Evolutionary conservation across 2,797 vertebrate genomes (phyloP).

Genomic region (Chelon labrosus): DNA sequence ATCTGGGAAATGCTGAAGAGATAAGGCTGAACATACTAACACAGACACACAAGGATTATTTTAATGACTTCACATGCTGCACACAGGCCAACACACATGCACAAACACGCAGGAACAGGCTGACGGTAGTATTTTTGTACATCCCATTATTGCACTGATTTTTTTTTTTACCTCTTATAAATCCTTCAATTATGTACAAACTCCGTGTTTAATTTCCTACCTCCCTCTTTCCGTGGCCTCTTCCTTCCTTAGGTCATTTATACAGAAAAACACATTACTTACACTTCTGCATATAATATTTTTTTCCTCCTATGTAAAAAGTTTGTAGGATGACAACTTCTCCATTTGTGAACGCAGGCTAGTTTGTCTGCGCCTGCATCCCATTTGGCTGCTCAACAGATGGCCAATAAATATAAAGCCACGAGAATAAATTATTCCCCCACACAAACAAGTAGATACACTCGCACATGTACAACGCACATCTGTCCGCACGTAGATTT

Average conservation of each 20-base stretch:
- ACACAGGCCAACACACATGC: conserved; percentile 21
- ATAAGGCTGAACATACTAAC: conserved; percentile 66
- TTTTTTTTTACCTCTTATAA: not conserved
- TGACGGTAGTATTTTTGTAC: not conserved
- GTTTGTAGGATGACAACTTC: conserved; percentile 47
- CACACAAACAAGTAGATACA: conserved; percentile 48
- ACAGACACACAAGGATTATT: conserved; percentile 52
- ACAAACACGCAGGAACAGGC: not conserved
- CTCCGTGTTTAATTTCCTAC: not conserved
- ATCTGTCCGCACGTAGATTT: conserved; percentile 35
- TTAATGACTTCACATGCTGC: conserved; percentile 49
- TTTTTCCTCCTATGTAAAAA: conserved; percentile 4
- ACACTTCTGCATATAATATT: conserved; percentile 7
- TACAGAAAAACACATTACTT: conserved; percentile 13
- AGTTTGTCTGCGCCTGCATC: conserved; percentile 44
- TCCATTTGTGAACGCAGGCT: conserved; percentile 38
- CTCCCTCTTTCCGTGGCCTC: not conserved
- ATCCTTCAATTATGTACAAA: not conserved
- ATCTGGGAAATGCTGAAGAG: conserved; percentile 62
- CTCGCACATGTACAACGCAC: conserved; percentile 18
- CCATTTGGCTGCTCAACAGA: conserved; percentile 66
- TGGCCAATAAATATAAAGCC: conserved; percentile 60
- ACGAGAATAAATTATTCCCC: conserved; percentile 70
- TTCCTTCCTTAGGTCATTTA: not conserved
- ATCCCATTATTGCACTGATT: not conserved